Conservation (phyloP, 2,113 vertebrate genomes). For the Xenopus borealis region DNA sequence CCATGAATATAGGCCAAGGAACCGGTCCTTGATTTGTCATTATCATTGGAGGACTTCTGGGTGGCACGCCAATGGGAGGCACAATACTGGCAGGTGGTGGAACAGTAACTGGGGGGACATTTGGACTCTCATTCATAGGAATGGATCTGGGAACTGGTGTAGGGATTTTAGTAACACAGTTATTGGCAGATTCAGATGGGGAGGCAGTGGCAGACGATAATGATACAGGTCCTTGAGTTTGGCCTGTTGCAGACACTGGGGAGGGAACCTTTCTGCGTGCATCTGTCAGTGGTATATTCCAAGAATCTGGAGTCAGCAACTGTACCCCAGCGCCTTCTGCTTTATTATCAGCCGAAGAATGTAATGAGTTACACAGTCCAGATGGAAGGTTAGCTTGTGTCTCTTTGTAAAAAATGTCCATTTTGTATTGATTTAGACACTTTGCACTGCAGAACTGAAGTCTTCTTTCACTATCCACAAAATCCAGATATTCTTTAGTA, state of each 20-base stretch:
- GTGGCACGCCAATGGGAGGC: constrained; percentile 83
- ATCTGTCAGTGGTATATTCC: constrained; percentile 90
- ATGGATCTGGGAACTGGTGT: constrained; percentile 87
- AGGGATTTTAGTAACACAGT: constrained; percentile 86
- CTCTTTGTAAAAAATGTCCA: constrained; percentile 99
- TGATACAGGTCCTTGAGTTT: constrained; percentile 77
- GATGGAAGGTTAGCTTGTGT: constrained; percentile 96
- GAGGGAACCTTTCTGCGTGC: constrained; percentile 89
- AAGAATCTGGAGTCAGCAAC: constrained; percentile 97
- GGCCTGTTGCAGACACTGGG: constrained; percentile 75
- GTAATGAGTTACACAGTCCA: constrained; percentile 87
- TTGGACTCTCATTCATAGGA: constrained; percentile 79
- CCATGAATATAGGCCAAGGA: constrained; percentile 96
- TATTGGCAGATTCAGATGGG: constrained; percentile 83
- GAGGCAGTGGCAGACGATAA: constrained; percentile 82
- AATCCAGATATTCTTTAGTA: constrained; percentile 99
- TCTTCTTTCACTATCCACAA: constrained; percentile 94
- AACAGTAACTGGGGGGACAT: constrained; percentile 75
- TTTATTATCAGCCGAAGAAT: constrained; percentile 81
- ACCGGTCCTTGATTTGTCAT: constrained; percentile 96
- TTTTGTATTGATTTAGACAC: constrained; percentile 99
- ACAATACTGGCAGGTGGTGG: constrained; percentile 80
- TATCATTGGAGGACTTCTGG: constrained; percentile 94
- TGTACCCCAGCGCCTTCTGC: constrained; percentile 85
- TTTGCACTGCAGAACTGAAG: constrained; percentile 99